Evolutionary conservation across 2,113 vertebrate genomes (phyloP), one percentile per base, ranked within the genome.

Genomic region (Seriola rivoliana): DNA sequence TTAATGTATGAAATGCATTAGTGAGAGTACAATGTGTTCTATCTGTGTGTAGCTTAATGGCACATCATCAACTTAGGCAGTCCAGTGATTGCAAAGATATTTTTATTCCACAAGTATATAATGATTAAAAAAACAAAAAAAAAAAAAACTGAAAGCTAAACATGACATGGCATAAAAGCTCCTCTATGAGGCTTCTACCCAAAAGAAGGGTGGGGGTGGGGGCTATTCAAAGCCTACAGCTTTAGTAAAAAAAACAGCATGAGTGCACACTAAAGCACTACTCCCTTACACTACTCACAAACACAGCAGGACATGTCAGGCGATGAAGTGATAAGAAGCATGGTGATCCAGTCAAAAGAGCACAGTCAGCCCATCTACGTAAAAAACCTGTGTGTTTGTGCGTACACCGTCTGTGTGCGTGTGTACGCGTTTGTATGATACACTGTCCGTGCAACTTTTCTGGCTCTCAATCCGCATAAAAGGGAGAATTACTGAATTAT

Each of bases 1-100:
- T 46, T 71, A 65, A 66, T 57, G n/a, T 69, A 58, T 63, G 12
- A 70, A 64, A 75, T 58, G 72, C 66, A 76, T 82, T 71, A 65
- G 59, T 42, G 52, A 80, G 40, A 75, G 38, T 60, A 78, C 81
- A 74, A 73, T 21, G 38, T 54, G 50, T 32, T 17, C 6, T 29
- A 1, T 70, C 32, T 21, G 11, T 44, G 11, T 44, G 46, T 70
- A 44, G 3, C 21, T 46, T 58, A n/a, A 78, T 69, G 11, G 70
- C 34, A 10, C 14, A 62, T 73, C 9, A 17, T 62, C 66, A 65
- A 58, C 29, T 25, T 1, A 17, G n/a, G 38, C 63, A 64, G 32
- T 52, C 38, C 48, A 42, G 19, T 58, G 57, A 70, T 29, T 59
- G 40, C 42, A 71, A 42, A 75, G 52, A 55, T 17, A 65, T 72